Base-by-base conservation (phyloP, 2,797 vertebrate species). In the Botia kubotai region DNA sequence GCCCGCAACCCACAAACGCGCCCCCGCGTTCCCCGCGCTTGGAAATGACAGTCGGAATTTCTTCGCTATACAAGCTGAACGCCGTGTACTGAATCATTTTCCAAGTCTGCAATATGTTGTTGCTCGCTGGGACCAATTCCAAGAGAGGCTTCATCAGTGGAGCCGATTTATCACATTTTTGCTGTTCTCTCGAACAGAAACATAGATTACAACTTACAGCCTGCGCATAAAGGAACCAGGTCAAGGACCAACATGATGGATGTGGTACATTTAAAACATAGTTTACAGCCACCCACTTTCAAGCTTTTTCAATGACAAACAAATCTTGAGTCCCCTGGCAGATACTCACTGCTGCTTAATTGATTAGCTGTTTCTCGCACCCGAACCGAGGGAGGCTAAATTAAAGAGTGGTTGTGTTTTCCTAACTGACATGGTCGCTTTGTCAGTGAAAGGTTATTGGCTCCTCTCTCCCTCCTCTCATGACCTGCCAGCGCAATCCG, bases 381-480 rank as follows among this genome's bases (percentile, higher is more conserved):
- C 63, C 23, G 10, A n/a, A 63, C 17, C 1, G 81, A 75, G 62
- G 6, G 58, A 52, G 77, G 82, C 77, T 84, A 80, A 81, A 87
- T 87, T 87, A 83, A 84, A 84, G 80, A 84, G 86, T 29, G 72
- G 50, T 53, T 79, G 70, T 72, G 66, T 77, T 82, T 75, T 85
- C 68, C 74, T 75, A 83, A 87, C 66, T 81, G 78, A 83, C 81
- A 79, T 66, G 73, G 62, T 79, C 72, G 68, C 74, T 82, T 79
- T 85, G 73, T 83, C 80, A 85, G 79, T 23, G 72, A 77, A 79
- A 79, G 76, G 83, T 79, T 85, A 82, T 85, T 87, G 83, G 82
- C 82, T 80, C 48, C 43, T 81, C 72, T 79, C 72, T 75, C 72
- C 67, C 58, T 21, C 73, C 53, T 19, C 72, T 74, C 67, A 58